Base-by-base conservation (phyloP, 1,140 invertebrate species). In the Diachasma alloeum region DNA sequence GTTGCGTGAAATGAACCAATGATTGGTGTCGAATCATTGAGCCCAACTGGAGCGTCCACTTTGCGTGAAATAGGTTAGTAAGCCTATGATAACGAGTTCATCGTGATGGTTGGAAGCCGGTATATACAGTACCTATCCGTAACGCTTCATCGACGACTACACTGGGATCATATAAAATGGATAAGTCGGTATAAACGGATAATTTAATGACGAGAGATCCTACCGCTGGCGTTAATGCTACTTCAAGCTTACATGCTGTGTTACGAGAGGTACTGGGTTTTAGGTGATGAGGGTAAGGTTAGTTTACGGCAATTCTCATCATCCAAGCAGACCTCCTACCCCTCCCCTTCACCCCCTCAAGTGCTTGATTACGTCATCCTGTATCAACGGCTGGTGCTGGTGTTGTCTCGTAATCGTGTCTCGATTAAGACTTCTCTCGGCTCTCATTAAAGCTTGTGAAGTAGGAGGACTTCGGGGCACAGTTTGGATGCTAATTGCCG, bases 1-100 rank as follows among this genome's bases (percentile, higher is more conserved):
- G 53, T 44, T 53, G 56, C 37, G 22, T 66, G 72, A 74, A 66
- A 74, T 68, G 36, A 68, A 68, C 66, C 36, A 39, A 68, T 68
- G 66, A 68, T 68, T 68, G 66, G 66, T 39, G 36, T 68, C 11
- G 36, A 68, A 68, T 17, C 36, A 68, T 68, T 68, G 66, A 68
- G 39, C 36, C 66, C n/a, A 67, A 15, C 36, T 31, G 75, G 31
- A 39, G 48, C 17, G 42, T 77, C 56, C 63, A 67, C 63, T 74
- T 74, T 74, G 76, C 76, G 76, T 78, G 76, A 78, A 78, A 78
- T 78, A 72, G 76, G 76, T 78, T 74, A 74, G 76, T 78, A 74
- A 78, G 76, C 76, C 72, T 74, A 46, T 67, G 76, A 78, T 78
- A 78, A 78, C 72, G 70, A 77, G 76, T 24, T 44, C 76, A 72